Evolutionary conservation across 1,140 invertebrate genomes (phyloP).

Genomic region (Bombus breviceps): DNA sequence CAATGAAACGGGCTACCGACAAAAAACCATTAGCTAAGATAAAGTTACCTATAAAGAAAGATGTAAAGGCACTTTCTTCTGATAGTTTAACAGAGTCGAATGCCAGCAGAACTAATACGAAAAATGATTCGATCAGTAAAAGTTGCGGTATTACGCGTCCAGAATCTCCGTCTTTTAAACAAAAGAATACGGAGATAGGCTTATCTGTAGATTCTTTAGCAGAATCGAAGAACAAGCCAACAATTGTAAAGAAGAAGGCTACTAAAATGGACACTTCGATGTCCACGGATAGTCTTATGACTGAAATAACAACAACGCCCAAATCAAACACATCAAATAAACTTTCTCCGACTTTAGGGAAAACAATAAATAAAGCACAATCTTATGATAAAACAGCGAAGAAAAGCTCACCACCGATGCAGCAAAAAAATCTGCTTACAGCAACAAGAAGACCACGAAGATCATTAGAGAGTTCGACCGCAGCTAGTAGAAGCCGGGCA

Average conservation of each 20-base stretch:
- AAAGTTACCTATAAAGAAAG: constrained; percentile 79
- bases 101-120: constrained; percentile 67
- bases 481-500: constrained; percentile 79
- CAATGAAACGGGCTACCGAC: constrained; percentile 83
- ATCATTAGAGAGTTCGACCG: constrained; percentile 78
- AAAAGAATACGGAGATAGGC: constrained; percentile 79
- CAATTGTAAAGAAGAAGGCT: constrained; percentile 75
- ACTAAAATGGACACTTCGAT: constrained; percentile 78
- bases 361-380: constrained; percentile 63
- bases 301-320: constrained; percentile 73
- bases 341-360: constrained; percentile 75
- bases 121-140: constrained; percentile 75
- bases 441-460: constrained; percentile 64
- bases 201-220: constrained; percentile 83
- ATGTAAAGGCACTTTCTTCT: constrained; percentile 81
- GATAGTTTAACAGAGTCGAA: constrained; percentile 82
- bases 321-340: constrained; percentile 76
- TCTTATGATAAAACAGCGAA: constrained; percentile 66
- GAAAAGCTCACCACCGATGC: constrained; percentile 75
- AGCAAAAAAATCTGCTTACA: constrained; percentile 73
- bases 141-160: constrained; percentile 81
- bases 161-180: constrained; percentile 79
- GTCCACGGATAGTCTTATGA: constrained; percentile 80
- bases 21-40: constrained; percentile 76
- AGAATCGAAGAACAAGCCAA: constrained; percentile 81